A percentile compares a stretch with the other conserved stretches of the same genome.
phyloP scores from a whole-genome alignment of 2,797 vertebrate species.

The Hipposideros larvatus region DNA sequence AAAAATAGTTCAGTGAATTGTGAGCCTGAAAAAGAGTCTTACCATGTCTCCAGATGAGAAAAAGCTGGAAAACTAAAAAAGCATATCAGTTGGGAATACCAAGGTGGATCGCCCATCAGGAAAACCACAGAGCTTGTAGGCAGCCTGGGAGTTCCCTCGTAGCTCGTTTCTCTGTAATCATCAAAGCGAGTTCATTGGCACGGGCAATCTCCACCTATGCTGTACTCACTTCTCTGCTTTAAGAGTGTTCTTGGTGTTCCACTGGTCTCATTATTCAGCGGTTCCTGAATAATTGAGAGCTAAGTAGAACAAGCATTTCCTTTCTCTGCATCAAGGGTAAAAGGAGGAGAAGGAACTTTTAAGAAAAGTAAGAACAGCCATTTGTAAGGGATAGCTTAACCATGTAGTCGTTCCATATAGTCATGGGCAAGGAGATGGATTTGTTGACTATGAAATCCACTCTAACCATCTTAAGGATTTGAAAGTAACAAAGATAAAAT shows the following conservation, averaged over 20 bases:
- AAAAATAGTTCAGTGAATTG: constrained; percentile 39
- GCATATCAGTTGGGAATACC: background rate
- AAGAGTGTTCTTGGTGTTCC: constrained; percentile 9
- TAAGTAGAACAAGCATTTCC: constrained; percentile 18
- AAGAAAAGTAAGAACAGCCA: background rate
- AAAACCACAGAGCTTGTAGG: background rate
- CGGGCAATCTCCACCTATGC: background rate
- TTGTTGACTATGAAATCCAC: constrained; percentile 19
- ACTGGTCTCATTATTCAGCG: background rate
- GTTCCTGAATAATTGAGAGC: constrained; percentile 38
- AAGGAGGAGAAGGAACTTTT: background rate
- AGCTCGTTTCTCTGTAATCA: constrained; percentile 29
- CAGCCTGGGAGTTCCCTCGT: background rate
- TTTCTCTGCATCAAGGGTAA: constrained; percentile 2
- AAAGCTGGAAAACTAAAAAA: constrained; percentile 6
- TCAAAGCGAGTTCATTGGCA: background rate
- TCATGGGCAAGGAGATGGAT: background rate
- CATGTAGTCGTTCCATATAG: background rate
- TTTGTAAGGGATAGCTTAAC: background rate
- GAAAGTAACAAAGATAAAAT: constrained; percentile 42
- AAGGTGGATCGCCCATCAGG: background rate
- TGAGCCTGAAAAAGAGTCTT: constrained; percentile 48
- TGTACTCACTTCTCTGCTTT: background rate
- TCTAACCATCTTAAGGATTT: background rate
- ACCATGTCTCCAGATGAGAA: background rate